These are phyloP conservation scores for Girardinichthys multiradiatus DNA, from an alignment of 2,113 vertebrate species.

Conservation along the genomic window DNA sequence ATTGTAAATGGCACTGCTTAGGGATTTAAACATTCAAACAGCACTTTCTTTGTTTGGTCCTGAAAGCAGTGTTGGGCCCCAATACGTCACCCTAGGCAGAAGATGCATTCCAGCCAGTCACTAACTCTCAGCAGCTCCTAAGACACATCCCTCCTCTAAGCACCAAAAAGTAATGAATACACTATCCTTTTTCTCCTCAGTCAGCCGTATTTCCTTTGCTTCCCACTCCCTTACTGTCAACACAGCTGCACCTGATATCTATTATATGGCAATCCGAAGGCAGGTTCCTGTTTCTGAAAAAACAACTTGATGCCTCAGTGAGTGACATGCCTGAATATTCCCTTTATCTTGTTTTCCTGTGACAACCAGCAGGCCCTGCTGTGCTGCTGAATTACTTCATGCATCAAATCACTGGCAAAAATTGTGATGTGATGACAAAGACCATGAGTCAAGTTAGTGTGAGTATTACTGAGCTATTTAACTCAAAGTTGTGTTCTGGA, in stretches of 20 bases:
- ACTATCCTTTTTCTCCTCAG: constrained; percentile 43
- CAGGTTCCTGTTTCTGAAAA: constrained; percentile 28
- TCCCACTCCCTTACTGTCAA: constrained; percentile 56
- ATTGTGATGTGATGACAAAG: constrained; percentile 36
- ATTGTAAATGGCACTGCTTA: constrained; percentile 1
- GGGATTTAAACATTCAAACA: constrained; percentile 36
- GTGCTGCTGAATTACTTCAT: constrained; percentile 41
- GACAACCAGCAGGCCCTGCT: constrained; percentile 40
- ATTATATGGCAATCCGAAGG: constrained; percentile 32
- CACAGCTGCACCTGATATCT: constrained; percentile 46
- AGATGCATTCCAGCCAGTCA: constrained; percentile 43
- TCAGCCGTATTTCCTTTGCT: constrained; percentile 53
- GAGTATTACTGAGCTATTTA: constrained; percentile 37
- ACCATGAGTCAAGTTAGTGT: constrained; percentile 39
- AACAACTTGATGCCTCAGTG: constrained; percentile 32
- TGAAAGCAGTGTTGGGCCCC: constrained; percentile 31
- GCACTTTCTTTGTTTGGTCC: constrained; percentile 32
- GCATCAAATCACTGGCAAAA: constrained; percentile 44
- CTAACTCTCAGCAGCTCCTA: constrained; percentile 23
- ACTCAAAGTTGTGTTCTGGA: constrained; percentile 25
- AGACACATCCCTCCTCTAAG: constrained; percentile 15
- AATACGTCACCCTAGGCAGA: constrained; percentile 19
- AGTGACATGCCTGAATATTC: constrained; percentile 54
- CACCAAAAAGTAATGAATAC: constrained; percentile 50
- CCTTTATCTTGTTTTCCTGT: constrained; percentile 50